Conservation (phyloP, 2,888 invertebrate species). For the Myopa testacea region DNA sequence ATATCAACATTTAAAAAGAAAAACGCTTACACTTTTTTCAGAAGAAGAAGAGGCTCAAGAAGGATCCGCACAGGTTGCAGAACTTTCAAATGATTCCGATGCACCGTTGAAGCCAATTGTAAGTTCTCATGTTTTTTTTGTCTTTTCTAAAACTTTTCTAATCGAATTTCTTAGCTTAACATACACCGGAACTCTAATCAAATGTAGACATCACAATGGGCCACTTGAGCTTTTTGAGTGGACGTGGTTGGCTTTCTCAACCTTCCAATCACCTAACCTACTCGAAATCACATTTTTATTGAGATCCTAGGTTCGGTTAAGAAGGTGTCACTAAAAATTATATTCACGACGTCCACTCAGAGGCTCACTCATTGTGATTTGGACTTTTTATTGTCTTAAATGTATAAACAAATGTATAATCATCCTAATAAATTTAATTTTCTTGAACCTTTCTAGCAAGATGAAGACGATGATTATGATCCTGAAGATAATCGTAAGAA, state of each 20-base stretch:
- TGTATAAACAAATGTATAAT: too few species aligned
- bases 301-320: too few species aligned
- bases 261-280: too few species aligned
- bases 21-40: constrained; percentile 45
- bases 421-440: not conserved
- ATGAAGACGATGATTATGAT: constrained; percentile 86
- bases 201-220: too few species aligned
- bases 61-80: constrained; percentile 63
- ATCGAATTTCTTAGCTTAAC: not conserved
- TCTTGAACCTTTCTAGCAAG: constrained; percentile 47
- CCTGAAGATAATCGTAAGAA: constrained; percentile 87
- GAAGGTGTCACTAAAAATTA: not conserved
- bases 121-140: constrained; percentile 48
- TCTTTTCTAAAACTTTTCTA: not conserved
- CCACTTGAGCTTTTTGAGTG: too few species aligned
- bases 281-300: too few species aligned
- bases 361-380: too few species aligned
- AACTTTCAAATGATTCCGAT: constrained; percentile 67
- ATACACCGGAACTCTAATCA: too few species aligned
- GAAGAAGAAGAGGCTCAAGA: constrained; percentile 66
- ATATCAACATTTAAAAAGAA: not conserved
- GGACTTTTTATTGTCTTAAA: too few species aligned
- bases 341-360: too few species aligned
- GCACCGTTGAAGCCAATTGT: constrained; percentile 66
- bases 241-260: too few species aligned